Conservation (phyloP, 2,888 invertebrate genomes). For the Andricus curvator region DNA sequence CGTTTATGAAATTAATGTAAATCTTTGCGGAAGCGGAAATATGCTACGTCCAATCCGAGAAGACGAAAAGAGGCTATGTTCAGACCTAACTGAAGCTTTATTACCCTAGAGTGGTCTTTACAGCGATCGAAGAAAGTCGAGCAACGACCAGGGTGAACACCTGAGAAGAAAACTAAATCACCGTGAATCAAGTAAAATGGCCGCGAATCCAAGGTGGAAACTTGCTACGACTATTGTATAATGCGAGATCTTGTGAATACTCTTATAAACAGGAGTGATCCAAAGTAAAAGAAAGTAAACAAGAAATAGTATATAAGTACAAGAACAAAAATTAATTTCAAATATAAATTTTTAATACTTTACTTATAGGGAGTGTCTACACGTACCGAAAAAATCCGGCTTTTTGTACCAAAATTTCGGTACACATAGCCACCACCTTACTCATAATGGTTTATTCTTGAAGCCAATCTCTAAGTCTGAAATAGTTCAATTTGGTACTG, state of each 20-base stretch:
- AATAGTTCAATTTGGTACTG: no score
- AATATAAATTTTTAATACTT: no score
- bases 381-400: no score
- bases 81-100: conserved; percentile 20
- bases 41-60: conserved; percentile 1
- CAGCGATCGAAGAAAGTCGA: conserved; percentile 24
- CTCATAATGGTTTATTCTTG: no score
- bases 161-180: conserved; percentile 13
- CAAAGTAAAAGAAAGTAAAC: background rate
- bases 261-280: background rate
- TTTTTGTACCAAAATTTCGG: no score
- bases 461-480: no score
- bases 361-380: no score
- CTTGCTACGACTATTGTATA: background rate
- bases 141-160: conserved; percentile 9
- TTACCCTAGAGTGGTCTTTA: conserved; percentile 24
- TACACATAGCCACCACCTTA: no score
- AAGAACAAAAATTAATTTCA: no score
- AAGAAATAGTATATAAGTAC: no score
- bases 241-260: background rate
- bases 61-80: conserved; percentile 5
- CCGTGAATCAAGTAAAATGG: background rate
- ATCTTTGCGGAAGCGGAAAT: conserved; percentile 33
- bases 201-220: background rate
- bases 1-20: background rate